Percentiles rank a stretch among this genome's conserved stretches.
Evolutionary conservation across 2,888 invertebrate species (phyloP).

Genomic region (Nephrotoma guestfalica): DNA sequence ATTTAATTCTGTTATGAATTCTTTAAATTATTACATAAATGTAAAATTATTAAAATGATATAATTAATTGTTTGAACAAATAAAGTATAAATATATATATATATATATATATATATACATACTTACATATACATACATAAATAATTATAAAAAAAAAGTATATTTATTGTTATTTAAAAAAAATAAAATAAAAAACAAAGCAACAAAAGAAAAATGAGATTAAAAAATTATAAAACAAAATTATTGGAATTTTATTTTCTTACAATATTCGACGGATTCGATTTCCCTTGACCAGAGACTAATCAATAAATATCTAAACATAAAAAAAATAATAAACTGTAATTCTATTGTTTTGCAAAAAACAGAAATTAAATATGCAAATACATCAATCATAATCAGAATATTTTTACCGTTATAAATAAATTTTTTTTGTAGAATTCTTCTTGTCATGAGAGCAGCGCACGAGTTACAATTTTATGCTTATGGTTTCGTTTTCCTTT

Average conservation of each 20-base stretch:
- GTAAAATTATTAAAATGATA: neutral
- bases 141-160: neutral
- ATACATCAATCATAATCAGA: neutral
- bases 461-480: neutral
- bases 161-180: neutral
- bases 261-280: neutral
- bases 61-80: neutral
- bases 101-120: neutral
- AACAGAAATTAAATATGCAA: neutral
- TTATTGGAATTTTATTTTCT: neutral
- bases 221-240: neutral
- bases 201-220: neutral
- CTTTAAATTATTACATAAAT: neutral
- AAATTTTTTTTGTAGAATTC: neutral
- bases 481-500: neutral
- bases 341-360: neutral
- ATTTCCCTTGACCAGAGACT: neutral
- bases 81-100: neutral
- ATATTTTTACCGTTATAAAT: neutral
- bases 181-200: neutral
- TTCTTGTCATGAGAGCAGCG: neutral
- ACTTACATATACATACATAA: neutral
- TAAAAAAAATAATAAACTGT: neutral
- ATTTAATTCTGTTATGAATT: neutral
- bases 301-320: neutral